Evolutionary conservation across 2,888 invertebrate genomes (phyloP), one percentile per base, ranked within the genome.

Genomic region (Amiota communis): DNA sequence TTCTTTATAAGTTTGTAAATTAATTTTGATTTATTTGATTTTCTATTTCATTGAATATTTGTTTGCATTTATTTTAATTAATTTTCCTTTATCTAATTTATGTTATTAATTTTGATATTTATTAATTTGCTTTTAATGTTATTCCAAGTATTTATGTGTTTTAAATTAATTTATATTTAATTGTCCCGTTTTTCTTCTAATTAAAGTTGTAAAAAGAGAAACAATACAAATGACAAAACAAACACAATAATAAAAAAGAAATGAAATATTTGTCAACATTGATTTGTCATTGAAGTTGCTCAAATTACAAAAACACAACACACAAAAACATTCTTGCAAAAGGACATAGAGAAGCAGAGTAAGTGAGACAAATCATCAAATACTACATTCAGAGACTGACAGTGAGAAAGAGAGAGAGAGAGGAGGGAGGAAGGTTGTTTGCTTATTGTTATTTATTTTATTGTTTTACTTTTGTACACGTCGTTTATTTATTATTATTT

Each of bases 181-280:
- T 36, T 36, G 36, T 36, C 2, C 0, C 6, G 2, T 36, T 36
- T 36, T 36, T 36, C 36, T 36, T 36, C 6, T 36, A 36, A 6
- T 36, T 36, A 4, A 2, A 36, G 36, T 36, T 59, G 15, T 12
- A 17, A 81, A 82, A 82, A 84, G 84, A 82, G 86, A 85, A 23
- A 69, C 59, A 78, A 2, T 23, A n/a, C n/a, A n/a, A n/a, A n/a
- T n/a, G n/a, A n/a, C n/a, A 6, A 36, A 36, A 36, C 36, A 2
- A 10, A 53, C n/a, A 53, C 53, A 53, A 53, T 53, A 53, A 53
- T n/a, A 53, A 53, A 20, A 59, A 59, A 59, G 17, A 59, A 59
- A 59, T 59, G 6, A 59, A 20, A 59, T 36, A 36, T 6, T 69
- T 72, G 49, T 20, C 65, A 71, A 67, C 47, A 67, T 47, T 67